Evolutionary conservation across 2,113 vertebrate species (phyloP).

Genomic region (Trogon melanurus): DNA sequence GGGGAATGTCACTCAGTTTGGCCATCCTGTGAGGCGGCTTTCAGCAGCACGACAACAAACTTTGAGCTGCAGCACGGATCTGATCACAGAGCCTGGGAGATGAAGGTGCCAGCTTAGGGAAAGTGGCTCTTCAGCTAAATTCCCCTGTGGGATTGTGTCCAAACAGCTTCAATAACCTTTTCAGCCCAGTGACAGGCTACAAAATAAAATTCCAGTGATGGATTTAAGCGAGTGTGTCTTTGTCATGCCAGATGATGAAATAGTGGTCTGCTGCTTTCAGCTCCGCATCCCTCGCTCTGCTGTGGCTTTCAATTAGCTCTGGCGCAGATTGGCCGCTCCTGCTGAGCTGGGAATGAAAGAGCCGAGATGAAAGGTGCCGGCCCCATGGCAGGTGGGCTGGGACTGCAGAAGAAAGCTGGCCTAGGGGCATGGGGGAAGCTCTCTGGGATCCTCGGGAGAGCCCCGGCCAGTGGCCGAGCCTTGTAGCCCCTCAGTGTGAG

Average conservation of each 20-base stretch:
- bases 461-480: fast-evolving
- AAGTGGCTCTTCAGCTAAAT: not conserved
- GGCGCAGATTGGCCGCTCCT: not conserved
- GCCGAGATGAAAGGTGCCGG: not conserved
- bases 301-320: not conserved
- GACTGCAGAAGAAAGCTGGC: fast-evolving
- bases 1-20: not conserved
- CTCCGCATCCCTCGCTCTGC: not conserved
- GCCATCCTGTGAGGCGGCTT: not conserved
- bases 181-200: not conserved
- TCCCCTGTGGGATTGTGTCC: not conserved
- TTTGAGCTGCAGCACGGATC: fast-evolving
- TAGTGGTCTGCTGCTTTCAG: not conserved
- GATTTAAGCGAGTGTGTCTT: not conserved
- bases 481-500: fast-evolving
- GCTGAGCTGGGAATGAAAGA: not conserved
- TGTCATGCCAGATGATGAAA: not conserved
- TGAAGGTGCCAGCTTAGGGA: not conserved
- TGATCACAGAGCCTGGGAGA: not conserved
- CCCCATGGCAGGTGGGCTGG: fast-evolving
- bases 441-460: fast-evolving
- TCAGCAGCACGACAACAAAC: fast-evolving
- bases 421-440: fast-evolving
- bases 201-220: not conserved
- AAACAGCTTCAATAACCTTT: slow-evolving; percentile 7